These are phyloP conservation scores for Leptarthrus brevirostris DNA, from an alignment of 2,888 invertebrate genomes.

Conservation along the genomic window DNA sequence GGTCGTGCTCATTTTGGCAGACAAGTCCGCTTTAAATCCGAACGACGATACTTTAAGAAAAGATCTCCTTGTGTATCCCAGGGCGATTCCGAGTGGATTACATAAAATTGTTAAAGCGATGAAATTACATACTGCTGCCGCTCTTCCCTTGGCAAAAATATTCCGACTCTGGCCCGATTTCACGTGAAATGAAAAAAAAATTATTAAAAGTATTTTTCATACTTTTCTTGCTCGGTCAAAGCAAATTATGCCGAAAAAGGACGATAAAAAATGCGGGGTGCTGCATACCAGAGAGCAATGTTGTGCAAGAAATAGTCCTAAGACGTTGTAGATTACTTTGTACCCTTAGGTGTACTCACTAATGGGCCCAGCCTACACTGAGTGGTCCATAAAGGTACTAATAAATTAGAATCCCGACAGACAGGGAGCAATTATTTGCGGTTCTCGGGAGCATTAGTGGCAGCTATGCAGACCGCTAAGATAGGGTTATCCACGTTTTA, in stretches of 20 bases:
- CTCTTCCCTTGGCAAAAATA: constrained; percentile 5
- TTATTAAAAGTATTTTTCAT: constrained; percentile 27
- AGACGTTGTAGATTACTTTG: constrained; percentile 11
- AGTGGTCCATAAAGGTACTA: constrained; percentile 44
- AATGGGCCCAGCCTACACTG: constrained; percentile 24
- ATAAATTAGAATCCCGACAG: constrained; percentile 45
- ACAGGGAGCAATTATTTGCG: constrained; percentile 39
- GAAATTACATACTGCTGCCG: constrained; percentile 35
- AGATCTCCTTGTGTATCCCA: constrained; percentile 38
- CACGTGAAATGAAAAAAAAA: constrained; percentile 12
- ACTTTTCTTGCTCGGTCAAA: not conserved
- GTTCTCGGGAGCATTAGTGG: constrained; percentile 39
- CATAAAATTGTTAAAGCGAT: constrained; percentile 34
- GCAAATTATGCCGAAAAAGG: constrained; percentile 31
- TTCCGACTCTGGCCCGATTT: not conserved
- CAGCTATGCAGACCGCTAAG: not conserved
- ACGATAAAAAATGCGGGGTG: constrained; percentile 20
- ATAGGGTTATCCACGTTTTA: constrained; percentile 5
- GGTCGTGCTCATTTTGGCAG: not conserved
- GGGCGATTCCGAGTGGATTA: constrained; percentile 43
- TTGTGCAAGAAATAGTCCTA: constrained; percentile 30
- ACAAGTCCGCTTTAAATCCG: constrained; percentile 22
- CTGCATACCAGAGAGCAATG: constrained; percentile 22
- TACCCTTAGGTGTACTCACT: constrained; percentile 37
- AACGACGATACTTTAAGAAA: constrained; percentile 38